These are phyloP conservation scores for Alloplasta piceator DNA, from an alignment of 2,888 invertebrate genomes.

Conservation along the genomic window DNA sequence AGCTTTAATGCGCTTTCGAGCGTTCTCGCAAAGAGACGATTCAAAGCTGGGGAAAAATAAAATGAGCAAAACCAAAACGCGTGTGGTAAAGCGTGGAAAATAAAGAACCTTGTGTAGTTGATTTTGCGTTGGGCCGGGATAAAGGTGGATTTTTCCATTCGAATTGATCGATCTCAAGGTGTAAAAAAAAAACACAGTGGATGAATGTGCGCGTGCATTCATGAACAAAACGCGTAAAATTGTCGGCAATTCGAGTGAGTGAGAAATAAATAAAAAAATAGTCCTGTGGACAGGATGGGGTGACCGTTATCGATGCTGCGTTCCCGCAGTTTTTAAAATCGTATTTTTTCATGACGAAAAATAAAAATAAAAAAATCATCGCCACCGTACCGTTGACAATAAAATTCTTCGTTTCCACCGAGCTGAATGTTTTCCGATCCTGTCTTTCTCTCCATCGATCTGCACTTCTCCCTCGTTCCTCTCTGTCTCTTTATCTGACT, in stretches of 20 bases:
- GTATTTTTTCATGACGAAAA: conserved; percentile 50
- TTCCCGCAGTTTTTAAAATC: conserved; percentile 49
- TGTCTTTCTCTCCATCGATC: no score
- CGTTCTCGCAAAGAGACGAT: no score
- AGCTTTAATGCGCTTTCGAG: no score
- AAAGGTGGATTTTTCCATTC: conserved; percentile 2
- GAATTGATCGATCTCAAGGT: conserved; percentile 26
- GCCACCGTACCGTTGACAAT: conserved; percentile 15
- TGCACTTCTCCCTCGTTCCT: conserved; percentile 1
- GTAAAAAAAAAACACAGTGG: conserved; percentile 28
- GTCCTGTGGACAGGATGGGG: background rate
- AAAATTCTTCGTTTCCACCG: conserved; percentile 31
- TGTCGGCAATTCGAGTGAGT: background rate
- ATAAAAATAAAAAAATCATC: conserved; percentile 24
- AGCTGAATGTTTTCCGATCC: background rate
- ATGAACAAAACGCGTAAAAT: background rate
- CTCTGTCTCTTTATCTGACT: conserved; percentile 25
- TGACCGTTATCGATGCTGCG: conserved; percentile 47
- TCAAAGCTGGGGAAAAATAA: no score
- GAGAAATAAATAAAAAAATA: background rate
- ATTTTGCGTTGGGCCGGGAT: background rate
- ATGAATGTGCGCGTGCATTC: conserved; percentile 3
- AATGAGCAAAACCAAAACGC: no score
- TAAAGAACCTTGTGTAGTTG: background rate
- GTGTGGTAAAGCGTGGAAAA: no score